These are phyloP conservation scores for Halictus quadricinctus DNA, from an alignment of 2,888 invertebrate genomes.

Conservation along the genomic window DNA sequence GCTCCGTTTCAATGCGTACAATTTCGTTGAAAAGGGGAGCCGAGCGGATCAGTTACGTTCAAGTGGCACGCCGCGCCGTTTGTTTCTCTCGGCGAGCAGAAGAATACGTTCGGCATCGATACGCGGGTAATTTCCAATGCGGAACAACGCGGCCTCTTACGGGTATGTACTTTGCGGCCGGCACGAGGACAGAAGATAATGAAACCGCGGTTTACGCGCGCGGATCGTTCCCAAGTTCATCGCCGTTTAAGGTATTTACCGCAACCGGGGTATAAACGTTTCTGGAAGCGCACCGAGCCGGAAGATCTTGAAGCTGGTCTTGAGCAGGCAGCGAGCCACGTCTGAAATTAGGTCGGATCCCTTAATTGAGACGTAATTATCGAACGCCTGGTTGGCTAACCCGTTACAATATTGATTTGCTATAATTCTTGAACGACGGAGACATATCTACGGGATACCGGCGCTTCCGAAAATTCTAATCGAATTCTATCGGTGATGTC, in stretches of 20 bases:
- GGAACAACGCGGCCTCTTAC: constrained; percentile 26
- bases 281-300: constrained; percentile 58
- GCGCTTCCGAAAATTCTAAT: constrained; percentile 5
- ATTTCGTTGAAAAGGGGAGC: background rate
- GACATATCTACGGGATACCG: constrained; percentile 12
- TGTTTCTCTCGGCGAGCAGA: background rate
- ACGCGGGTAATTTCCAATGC: constrained; percentile 25
- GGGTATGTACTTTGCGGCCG: constrained; percentile 41
- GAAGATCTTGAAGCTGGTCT: constrained; percentile 58
- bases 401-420: constrained; percentile 59
- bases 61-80: background rate
- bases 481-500: background rate
- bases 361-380: constrained; percentile 78
- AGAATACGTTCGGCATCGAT: constrained; percentile 17
- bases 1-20: background rate
- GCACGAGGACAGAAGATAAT: constrained; percentile 59
- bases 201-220: constrained; percentile 60
- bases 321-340: constrained; percentile 53
- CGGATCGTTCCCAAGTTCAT: constrained; percentile 63
- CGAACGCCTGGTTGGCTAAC: constrained; percentile 63
- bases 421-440: constrained; percentile 44
- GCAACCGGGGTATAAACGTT: constrained; percentile 64
- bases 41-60: background rate
- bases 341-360: constrained; percentile 73
- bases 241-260: constrained; percentile 64